These are phyloP conservation scores for Willowsia nigromaculata DNA, from an alignment of 2,888 invertebrate species.

Conservation along the genomic window DNA sequence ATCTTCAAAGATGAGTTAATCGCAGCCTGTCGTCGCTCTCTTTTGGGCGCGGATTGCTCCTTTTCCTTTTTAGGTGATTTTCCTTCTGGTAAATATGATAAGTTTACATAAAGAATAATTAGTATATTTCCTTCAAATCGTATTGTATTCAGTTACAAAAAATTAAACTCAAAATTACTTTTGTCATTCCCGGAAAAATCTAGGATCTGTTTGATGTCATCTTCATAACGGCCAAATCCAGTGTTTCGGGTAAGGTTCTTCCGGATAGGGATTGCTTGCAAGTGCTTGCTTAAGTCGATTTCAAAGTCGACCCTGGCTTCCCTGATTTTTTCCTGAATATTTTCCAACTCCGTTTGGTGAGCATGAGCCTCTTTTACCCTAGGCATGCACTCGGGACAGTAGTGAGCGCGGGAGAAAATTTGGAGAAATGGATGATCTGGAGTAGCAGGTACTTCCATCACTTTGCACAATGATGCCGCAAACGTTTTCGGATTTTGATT, in stretches of 20 bases:
- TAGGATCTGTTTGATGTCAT: slow-evolving; percentile 53
- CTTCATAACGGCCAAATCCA: slow-evolving; percentile 15
- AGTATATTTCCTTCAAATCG: too few species aligned
- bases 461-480: slow-evolving; percentile 62
- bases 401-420: slow-evolving; percentile 56
- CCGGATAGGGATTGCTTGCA: slow-evolving; percentile 52
- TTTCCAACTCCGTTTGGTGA: slow-evolving; percentile 44
- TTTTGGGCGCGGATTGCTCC: background rate
- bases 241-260: background rate
- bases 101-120: background rate
- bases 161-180: slow-evolving; percentile 40
- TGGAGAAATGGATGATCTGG: slow-evolving; percentile 56
- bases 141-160: too few species aligned
- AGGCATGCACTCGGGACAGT: slow-evolving; percentile 48
- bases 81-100: background rate
- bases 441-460: slow-evolving; percentile 51
- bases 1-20: background rate
- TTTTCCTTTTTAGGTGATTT: background rate
- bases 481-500: slow-evolving; percentile 66
- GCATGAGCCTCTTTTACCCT: slow-evolving; percentile 54
- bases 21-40: slow-evolving; percentile 28
- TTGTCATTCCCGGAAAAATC: slow-evolving; percentile 53
- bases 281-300: slow-evolving; percentile 65
- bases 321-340: slow-evolving; percentile 28
- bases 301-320: slow-evolving; percentile 64